Conservation (phyloP, 2,113 vertebrate genomes). For the Ascaphus truei region DNA sequence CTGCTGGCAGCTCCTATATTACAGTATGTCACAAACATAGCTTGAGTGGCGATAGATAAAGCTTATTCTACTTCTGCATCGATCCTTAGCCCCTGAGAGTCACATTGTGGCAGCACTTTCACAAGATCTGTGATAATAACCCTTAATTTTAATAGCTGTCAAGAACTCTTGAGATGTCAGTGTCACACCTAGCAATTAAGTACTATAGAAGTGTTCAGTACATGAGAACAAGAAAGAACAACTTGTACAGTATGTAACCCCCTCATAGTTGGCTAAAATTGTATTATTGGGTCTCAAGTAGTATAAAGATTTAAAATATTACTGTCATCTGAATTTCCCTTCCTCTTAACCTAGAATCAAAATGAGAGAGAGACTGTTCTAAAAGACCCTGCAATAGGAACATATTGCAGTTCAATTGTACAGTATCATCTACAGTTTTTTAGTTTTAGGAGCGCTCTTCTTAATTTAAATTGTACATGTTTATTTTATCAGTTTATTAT, state of each 20-base stretch:
- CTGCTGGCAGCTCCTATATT: neutral
- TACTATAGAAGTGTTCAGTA: neutral
- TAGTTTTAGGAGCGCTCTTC: too few species aligned
- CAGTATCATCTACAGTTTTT: too few species aligned
- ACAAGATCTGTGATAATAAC: conserved; percentile 16
- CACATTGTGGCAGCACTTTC: neutral
- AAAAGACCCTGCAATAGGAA: too few species aligned
- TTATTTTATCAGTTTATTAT: too few species aligned
- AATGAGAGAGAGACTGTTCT: too few species aligned
- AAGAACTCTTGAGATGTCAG: conserved; percentile 2
- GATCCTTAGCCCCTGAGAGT: neutral
- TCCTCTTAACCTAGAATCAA: too few species aligned
- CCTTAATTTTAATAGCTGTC: conserved; percentile 12
- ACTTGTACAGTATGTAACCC: neutral
- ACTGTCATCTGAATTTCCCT: too few species aligned
- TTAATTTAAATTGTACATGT: too few species aligned
- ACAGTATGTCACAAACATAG: conserved; percentile 8
- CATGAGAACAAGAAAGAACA: neutral
- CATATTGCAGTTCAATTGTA: too few species aligned
- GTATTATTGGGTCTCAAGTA: too few species aligned
- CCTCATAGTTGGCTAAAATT: too few species aligned
- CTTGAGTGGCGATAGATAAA: conserved; percentile 20
- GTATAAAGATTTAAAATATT: too few species aligned
- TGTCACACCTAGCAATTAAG: conserved; percentile 17
- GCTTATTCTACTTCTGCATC: conserved; percentile 7